These are phyloP conservation scores for Sebastes goodei DNA, from an alignment of 2,797 vertebrate genomes.

Conservation along the genomic window DNA sequence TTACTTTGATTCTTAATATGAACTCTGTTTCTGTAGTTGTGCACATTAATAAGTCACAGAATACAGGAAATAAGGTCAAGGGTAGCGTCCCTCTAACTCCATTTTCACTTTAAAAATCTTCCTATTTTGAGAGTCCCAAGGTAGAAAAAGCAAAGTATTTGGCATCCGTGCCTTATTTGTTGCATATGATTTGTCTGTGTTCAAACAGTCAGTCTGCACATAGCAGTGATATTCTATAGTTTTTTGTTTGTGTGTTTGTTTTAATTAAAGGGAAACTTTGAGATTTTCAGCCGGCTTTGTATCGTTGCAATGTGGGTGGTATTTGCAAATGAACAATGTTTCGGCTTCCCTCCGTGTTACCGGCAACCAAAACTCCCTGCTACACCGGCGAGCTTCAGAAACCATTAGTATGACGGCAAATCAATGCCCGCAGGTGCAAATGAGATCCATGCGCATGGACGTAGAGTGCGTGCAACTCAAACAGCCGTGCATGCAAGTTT, in stretches of 20 bases:
- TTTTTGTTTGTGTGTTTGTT: not conserved
- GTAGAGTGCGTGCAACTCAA: too few species aligned
- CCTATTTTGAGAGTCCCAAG: not conserved
- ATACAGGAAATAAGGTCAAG: slow-evolving; percentile 23
- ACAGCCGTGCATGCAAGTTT: too few species aligned
- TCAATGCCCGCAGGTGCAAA: too few species aligned
- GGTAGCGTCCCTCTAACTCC: not conserved
- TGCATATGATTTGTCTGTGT: not conserved
- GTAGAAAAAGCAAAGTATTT: not conserved
- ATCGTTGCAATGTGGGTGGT: too few species aligned
- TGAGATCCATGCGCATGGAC: too few species aligned
- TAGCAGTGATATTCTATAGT: not conserved
- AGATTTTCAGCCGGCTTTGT: too few species aligned
- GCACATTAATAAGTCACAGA: not conserved
- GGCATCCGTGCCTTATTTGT: not conserved
- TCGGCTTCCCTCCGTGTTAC: too few species aligned
- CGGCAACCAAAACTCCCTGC: too few species aligned
- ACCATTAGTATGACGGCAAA: too few species aligned
- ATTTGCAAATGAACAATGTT: too few species aligned
- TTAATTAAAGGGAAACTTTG: not conserved
- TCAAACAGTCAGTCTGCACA: not conserved
- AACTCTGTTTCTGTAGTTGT: not conserved
- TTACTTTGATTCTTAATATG: not conserved
- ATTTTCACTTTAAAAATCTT: slow-evolving; percentile 12
- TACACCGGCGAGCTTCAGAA: not conserved